phyloP scores from a whole-genome alignment of 2,888 invertebrate species.

The Cryptocephalus moraei region DNA sequence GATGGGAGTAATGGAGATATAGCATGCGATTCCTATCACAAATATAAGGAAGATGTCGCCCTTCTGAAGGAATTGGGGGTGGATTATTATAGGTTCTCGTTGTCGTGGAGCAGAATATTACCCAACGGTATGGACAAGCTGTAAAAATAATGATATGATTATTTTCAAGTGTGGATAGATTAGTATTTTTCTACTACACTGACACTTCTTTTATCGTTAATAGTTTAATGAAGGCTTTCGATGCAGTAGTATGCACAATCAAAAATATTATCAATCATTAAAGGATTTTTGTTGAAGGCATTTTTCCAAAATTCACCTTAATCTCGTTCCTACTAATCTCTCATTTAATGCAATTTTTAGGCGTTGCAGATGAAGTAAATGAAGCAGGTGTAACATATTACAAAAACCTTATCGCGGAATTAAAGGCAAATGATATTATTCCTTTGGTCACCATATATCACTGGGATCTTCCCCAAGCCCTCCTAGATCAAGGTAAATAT shows the following conservation, averaged over 20 bases:
- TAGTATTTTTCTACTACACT: neutral
- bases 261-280: too few species aligned
- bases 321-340: neutral
- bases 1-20: conserved; percentile 50
- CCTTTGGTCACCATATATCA: conserved; percentile 1
- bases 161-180: neutral
- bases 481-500: too few species aligned
- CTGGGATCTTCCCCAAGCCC: conserved; percentile 1
- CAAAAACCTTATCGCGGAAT: neutral
- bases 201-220: too few species aligned
- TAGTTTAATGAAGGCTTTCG: too few species aligned
- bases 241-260: too few species aligned
- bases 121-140: conserved; percentile 41
- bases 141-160: neutral
- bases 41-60: conserved; percentile 49
- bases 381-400: conserved; percentile 1
- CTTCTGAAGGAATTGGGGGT: conserved; percentile 47
- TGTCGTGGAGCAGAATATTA: conserved; percentile 33
- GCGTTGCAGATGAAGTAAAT: neutral
- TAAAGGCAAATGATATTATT: conserved; percentile 1
- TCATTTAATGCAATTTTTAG: neutral
- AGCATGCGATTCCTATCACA: conserved; percentile 57
- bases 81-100: conserved; percentile 39
- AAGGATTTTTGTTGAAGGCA: too few species aligned
- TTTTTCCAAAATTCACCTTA: too few species aligned